phyloP scores from a whole-genome alignment of 1,140 invertebrate species.

The Steinernema feltiae region DNA sequence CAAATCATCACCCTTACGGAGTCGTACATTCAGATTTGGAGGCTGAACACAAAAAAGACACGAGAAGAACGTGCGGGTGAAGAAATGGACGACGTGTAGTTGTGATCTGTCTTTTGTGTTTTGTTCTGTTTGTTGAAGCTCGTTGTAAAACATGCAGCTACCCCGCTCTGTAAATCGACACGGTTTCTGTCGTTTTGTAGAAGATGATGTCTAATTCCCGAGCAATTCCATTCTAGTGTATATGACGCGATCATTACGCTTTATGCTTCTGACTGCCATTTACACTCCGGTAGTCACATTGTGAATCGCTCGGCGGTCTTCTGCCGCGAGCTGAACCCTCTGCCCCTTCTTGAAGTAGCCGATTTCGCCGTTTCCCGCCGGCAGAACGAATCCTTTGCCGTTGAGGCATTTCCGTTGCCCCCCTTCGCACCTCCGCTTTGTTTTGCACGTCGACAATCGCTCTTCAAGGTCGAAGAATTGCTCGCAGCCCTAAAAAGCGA shows the following conservation, averaged over 20 bases:
- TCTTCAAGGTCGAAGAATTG: background rate
- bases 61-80: constrained; percentile 44
- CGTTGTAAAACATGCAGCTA: no score
- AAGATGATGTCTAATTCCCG: no score
- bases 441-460: background rate
- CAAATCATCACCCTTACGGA: constrained; percentile 99
- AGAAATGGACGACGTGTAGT: constrained; percentile 21
- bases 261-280: no score
- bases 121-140: no score
- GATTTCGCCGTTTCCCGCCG: background rate
- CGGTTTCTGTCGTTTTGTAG: no score
- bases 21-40: constrained; percentile 81
- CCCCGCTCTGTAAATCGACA: no score
- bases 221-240: no score
- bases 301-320: background rate
- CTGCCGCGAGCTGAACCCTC: background rate
- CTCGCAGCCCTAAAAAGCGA: background rate
- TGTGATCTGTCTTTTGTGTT: background rate
- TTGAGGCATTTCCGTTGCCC: background rate
- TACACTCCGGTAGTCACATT: no score
- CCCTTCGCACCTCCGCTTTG: background rate
- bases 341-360: background rate
- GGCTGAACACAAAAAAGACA: constrained; percentile 42
- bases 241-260: no score
- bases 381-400: background rate